phyloP scores from a whole-genome alignment of 2,113 vertebrate species.

The Rousettus leschenaultii region DNA sequence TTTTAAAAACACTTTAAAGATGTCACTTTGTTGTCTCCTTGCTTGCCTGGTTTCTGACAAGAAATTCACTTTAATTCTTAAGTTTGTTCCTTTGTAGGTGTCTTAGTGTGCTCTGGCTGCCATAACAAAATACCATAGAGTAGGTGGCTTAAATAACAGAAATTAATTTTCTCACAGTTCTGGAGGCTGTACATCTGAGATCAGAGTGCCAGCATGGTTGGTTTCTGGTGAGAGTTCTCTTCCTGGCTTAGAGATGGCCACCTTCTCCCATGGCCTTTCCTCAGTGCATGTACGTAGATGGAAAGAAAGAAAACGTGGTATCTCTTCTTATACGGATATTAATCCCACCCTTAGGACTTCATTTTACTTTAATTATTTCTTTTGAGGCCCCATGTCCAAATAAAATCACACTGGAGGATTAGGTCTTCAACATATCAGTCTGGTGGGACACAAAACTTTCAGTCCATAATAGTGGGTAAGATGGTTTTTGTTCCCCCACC shows the following conservation, averaged over 20 bases:
- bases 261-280: not conserved
- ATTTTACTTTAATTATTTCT: not conserved
- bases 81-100: not conserved
- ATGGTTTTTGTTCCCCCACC: not conserved
- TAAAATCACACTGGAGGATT: not conserved
- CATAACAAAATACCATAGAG: not conserved
- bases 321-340: not conserved
- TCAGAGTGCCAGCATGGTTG: not conserved
- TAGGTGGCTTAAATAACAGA: not conserved
- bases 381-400: not conserved
- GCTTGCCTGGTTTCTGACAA: not conserved
- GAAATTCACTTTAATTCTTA: not conserved
- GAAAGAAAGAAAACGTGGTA: not conserved
- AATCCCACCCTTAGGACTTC: not conserved
- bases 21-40: not conserved
- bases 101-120: not conserved
- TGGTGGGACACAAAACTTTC: not conserved
- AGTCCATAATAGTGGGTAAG: not conserved
- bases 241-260: not conserved
- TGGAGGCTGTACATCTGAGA: not conserved
- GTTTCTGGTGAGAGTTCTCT: no score
- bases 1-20: not conserved
- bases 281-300: not conserved
- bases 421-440: not conserved
- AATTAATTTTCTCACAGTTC: not conserved